Base-by-base conservation (phyloP, 2,888 invertebrate species). In the Rhopalosiphum nymphaeae region DNA sequence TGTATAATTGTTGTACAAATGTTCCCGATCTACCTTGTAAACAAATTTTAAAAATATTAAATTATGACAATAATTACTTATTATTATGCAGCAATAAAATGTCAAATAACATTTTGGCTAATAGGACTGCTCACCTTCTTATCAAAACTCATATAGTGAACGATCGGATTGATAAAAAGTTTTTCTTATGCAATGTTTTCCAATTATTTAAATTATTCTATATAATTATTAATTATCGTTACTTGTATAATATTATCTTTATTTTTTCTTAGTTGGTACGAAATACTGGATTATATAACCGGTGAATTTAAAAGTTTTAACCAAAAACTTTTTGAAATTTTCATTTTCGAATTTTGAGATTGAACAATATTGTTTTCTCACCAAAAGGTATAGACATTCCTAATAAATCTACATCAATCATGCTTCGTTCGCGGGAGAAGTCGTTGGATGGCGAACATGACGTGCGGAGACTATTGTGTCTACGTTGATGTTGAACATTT, bases 351-450 rank as follows among this genome's bases (percentile, higher is more conserved):
- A 36, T 36, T 78, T 36, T 13, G 3, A 78, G 36, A 78, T 78
- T 78, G 9, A 36, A 42, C 36, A 36, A 78, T 21, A 78, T 36
- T 78, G 78, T 78, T 78, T 78, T 21, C 36, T n/a, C 36, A 9
- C 78, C 21, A 78, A 36, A 78, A 21, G 3, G 9, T 78, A 78
- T 36, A 78, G 9, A 21, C 9, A 78, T 78, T 78, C 78, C 78
- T 78, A 78, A 78, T 36, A 78, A 36, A 78, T 78, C n/a, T 56
- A 89, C 53, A 89, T 89, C 56, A 89, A 89, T 89, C 56, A 89
- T 89, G 46, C 36, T 49, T 42, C 36, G 78, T 78, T 78, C 36
- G 56, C 3, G 56, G 9, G 36, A 78, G 36, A 78, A 78, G 78
- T 78, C 36, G 78, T 78, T 21, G 36, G 9, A 78, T 36, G 21